These are phyloP conservation scores for Poeciliopsis gracilis DNA, from an alignment of 2,797 vertebrate species.

Conservation along the genomic window DNA sequence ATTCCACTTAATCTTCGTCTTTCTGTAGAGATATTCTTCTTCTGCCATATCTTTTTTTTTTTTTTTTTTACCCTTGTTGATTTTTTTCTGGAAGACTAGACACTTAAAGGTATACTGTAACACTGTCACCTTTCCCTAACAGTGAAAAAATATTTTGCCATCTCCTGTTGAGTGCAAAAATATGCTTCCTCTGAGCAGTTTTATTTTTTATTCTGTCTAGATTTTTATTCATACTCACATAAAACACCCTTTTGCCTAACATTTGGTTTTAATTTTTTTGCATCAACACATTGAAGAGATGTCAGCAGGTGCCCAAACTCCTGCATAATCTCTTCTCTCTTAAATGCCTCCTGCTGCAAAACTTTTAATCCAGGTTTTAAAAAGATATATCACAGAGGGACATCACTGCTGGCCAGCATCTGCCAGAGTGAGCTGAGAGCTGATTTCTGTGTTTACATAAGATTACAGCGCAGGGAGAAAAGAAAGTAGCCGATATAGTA, in stretches of 20 bases:
- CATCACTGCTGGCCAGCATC: constrained; percentile 71
- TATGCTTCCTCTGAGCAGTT: constrained; percentile 26
- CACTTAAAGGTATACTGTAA: constrained; percentile 1
- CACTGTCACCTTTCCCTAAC: not conserved
- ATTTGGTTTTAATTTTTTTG: constrained; percentile 16
- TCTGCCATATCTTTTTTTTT: constrained; percentile 12
- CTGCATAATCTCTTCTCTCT: constrained; percentile 41
- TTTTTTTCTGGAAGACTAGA: constrained; percentile 24
- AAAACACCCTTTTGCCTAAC: constrained; percentile 31
- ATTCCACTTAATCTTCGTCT: constrained; percentile 64
- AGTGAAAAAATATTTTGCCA: constrained; percentile 3
- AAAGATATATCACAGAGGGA: constrained; percentile 66
- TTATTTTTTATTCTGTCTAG: constrained; percentile 1
- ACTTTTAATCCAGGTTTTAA: constrained; percentile 76
- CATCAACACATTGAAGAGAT: constrained; percentile 46
- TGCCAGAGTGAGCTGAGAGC: constrained; percentile 67
- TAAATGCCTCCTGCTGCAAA: constrained; percentile 52
- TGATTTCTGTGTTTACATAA: constrained; percentile 77
- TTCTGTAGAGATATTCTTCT: constrained; percentile 36
- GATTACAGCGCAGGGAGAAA: constrained; percentile 66
- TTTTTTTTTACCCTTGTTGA: constrained; percentile 4
- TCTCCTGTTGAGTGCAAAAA: constrained; percentile 14
- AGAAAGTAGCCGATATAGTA: constrained; percentile 62
- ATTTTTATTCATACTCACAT: constrained; percentile 14
- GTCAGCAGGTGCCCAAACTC: constrained; percentile 36